Evolutionary conservation across 2,888 invertebrate species (phyloP), one percentile per base, ranked within the genome.

Genomic region (Lymantria monacha): DNA sequence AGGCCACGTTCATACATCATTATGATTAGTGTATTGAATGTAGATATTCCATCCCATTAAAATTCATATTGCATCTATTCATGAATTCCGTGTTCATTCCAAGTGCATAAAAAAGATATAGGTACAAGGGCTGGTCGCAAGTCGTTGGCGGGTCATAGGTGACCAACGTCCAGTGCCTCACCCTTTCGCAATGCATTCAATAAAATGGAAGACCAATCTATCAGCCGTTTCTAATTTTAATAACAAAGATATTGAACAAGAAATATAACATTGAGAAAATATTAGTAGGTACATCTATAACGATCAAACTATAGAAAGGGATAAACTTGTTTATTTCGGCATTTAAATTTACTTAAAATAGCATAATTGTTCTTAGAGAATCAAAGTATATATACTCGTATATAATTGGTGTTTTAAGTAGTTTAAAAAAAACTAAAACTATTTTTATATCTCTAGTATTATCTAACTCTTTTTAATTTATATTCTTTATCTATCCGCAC

Each of bases 71-170:
- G 9, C 33, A 10, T 10, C 9, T 8, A 33, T 33, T 33, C 33
- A 33, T 33, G 33, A 3, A 33, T 1, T 33, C 10, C 33, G 13
- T 8, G 38, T 38, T n/a, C 7, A 3, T 7, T 38, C 13, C 9
- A 38, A 41, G 15, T 41, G 42, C 30, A 42, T 42, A 12, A 30
- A 42, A 30, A 30, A 30, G 9, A 30, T 30, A 30, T 30, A n/a
- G n/a, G n/a, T n/a, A 14, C 31, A 3, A 46, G 36, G 61, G 61
- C 59, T 58, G 49, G 55, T 55, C 53, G 53, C 48, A 57, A 69
- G 66, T 73, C 74, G 79, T 81, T 78, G 81, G 76, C 68, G 75
- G 87, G 89, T 90, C 89, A 89, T 78, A 87, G 89, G 89, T 89
- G 86, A 83, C 75, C 80, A 90, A 90, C 89, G 84, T 81, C 66